phyloP scores from a whole-genome alignment of 2,113 vertebrate genomes.

The Menura novaehollandiae region DNA sequence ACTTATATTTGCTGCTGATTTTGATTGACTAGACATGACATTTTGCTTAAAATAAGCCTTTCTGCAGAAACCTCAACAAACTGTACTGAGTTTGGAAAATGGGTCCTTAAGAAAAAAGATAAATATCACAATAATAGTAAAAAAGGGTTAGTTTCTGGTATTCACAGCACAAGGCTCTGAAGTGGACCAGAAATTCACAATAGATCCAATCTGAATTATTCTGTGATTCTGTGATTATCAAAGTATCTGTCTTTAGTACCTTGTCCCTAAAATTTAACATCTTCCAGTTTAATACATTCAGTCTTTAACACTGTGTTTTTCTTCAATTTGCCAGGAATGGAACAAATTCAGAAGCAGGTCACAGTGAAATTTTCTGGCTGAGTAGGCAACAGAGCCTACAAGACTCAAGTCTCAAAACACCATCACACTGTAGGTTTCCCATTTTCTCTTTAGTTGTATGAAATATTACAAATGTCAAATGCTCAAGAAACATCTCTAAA shows the following conservation, averaged over 20 bases:
- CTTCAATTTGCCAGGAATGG: background rate
- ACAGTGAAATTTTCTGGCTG: background rate
- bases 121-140: background rate
- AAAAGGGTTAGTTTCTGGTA: background rate
- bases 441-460: background rate
- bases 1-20: background rate
- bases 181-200: background rate
- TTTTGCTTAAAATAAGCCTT: background rate
- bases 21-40: background rate
- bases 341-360: background rate
- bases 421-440: background rate
- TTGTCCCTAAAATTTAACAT: background rate
- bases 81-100: background rate
- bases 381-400: background rate
- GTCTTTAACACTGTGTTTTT: background rate
- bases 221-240: background rate
- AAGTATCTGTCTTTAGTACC: background rate
- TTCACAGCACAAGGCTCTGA: background rate
- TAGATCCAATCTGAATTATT: background rate
- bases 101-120: accelerated
- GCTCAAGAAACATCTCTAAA: background rate
- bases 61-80: background rate
- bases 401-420: background rate
- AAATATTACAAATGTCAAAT: background rate
- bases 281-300: background rate